Conservation (phyloP, 2,888 invertebrate species). For the Augiades crinisus region DNA sequence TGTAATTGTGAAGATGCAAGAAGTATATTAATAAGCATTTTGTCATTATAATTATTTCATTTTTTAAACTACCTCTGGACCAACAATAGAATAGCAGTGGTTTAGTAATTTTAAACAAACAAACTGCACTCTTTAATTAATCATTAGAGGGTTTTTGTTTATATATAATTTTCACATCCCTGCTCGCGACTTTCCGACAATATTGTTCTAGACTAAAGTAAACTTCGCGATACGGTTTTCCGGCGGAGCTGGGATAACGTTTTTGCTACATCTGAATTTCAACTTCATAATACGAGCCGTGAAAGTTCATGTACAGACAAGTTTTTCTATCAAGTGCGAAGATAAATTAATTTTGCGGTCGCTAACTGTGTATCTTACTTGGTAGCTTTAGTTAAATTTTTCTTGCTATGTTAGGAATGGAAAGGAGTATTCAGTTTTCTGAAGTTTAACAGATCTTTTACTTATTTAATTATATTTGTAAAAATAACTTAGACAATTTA, state of each 20-base stretch:
- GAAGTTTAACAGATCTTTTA: too few species aligned
- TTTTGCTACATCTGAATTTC: conserved; percentile 16
- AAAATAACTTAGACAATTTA: too few species aligned
- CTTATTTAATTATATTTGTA: too few species aligned
- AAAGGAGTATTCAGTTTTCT: too few species aligned
- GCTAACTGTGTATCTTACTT: neutral
- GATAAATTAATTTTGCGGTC: conserved; percentile 20
- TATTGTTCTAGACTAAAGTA: conserved; percentile 15
- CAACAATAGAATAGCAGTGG: too few species aligned
- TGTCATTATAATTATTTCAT: too few species aligned
- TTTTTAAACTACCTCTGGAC: too few species aligned
- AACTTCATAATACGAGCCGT: conserved; percentile 11
- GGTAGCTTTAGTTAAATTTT: too few species aligned
- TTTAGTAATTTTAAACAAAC: too few species aligned
- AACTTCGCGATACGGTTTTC: conserved; percentile 10
- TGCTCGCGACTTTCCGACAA: neutral
- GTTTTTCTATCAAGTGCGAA: conserved; percentile 18
- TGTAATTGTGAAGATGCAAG: too few species aligned
- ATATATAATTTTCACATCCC: conserved; percentile 5
- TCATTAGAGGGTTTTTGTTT: neutral
- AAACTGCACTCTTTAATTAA: neutral
- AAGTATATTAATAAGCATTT: too few species aligned
- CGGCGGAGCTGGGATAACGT: neutral
- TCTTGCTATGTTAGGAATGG: too few species aligned
- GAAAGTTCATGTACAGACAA: conserved; percentile 16